These are phyloP conservation scores for Bicyclus anynana DNA, from an alignment of 1,140 invertebrate genomes.

Conservation along the genomic window DNA sequence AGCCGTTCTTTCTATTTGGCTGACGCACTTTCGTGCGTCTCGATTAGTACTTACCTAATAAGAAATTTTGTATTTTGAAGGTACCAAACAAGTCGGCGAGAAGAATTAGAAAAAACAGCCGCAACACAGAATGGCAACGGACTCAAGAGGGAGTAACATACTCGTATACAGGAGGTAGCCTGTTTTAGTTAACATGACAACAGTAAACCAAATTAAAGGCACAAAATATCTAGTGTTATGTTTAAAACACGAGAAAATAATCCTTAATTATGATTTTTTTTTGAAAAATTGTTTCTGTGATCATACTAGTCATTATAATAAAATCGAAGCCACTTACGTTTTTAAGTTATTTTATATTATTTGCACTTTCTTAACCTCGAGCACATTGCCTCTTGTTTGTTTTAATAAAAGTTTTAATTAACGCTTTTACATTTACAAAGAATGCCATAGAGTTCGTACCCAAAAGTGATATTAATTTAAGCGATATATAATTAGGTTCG, in stretches of 20 bases:
- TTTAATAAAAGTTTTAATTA: slow-evolving; percentile 8
- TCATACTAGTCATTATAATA: slow-evolving; percentile 31
- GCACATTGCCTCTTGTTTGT: not conserved
- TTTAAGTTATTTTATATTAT: not conserved
- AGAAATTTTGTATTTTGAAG: slow-evolving; percentile 33
- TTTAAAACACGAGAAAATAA: not conserved
- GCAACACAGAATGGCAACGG: slow-evolving; percentile 79
- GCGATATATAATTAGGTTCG: slow-evolving; percentile 55
- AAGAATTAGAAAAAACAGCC: slow-evolving; percentile 68
- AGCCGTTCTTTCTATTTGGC: no score
- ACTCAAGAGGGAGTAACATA: slow-evolving; percentile 78
- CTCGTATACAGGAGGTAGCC: not conserved
- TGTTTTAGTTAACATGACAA: no score
- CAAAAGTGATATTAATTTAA: slow-evolving; percentile 75
- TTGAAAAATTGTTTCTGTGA: slow-evolving; percentile 21
- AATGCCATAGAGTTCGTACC: slow-evolving; percentile 39
- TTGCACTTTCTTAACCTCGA: not conserved
- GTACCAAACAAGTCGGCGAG: slow-evolving; percentile 79
- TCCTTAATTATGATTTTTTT: not conserved
- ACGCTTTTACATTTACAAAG: not conserved
- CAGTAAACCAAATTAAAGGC: no score
- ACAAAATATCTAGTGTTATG: no score
- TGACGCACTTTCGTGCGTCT: no score
- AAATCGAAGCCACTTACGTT: not conserved
- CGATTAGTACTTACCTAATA: no score